A percentile compares a stretch with the other conserved stretches of the same genome.
Evolutionary conservation across 2,113 vertebrate genomes (phyloP).

Genomic region (Dasyprocta punctata): DNA sequence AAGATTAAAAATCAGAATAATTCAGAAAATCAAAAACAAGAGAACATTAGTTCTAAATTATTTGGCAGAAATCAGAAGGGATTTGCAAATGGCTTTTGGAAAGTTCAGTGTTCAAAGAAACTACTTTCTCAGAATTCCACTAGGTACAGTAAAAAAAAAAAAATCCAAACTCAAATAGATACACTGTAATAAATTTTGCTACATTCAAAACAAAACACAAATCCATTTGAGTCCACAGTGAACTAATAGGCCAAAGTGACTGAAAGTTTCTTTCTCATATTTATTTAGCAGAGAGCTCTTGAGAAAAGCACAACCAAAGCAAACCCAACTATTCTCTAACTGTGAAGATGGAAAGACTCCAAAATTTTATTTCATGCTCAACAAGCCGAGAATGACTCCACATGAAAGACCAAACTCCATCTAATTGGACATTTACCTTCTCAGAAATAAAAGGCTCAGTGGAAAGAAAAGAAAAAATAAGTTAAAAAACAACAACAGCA

Average conservation of each 20-base stretch:
- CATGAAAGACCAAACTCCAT: neutral
- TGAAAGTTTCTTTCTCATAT: slow-evolving; percentile 44
- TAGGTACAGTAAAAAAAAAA: neutral
- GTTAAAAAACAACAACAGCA: too few species aligned
- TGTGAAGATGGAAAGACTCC: slow-evolving; percentile 51
- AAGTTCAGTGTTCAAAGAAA: neutral
- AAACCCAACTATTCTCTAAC: neutral
- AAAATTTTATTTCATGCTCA: slow-evolving; percentile 52
- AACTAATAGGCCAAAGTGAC: neutral
- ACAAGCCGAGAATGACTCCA: neutral
- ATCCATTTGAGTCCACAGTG: slow-evolving; percentile 8
- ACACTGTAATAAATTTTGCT: slow-evolving; percentile 6
- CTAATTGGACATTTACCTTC: slow-evolving; percentile 59
- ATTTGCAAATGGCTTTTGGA: neutral
- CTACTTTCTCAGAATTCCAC: neutral
- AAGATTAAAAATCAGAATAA: neutral
- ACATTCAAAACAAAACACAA: neutral
- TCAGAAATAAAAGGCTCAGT: slow-evolving; percentile 31
- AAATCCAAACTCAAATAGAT: too few species aligned
- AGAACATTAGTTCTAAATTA: neutral
- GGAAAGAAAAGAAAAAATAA: neutral
- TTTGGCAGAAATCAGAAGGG: neutral
- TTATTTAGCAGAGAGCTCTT: slow-evolving; percentile 31
- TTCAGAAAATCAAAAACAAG: neutral
- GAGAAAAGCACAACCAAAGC: slow-evolving; percentile 22